Conservation (phyloP, 2,113 vertebrate genomes). For the Xenopus laevis region DNA sequence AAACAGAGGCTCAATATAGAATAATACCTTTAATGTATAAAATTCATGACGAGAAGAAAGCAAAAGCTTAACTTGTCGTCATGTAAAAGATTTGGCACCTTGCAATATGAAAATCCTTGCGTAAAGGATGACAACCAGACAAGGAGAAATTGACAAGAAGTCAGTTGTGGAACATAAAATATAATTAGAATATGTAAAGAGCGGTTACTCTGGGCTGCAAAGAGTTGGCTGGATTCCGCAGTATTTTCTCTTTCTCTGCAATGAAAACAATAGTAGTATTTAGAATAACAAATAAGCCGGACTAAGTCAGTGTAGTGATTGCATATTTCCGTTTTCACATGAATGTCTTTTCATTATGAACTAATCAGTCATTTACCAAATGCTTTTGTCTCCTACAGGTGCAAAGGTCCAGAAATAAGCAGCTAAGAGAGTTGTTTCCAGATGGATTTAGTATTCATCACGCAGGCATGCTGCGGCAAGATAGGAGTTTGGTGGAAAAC, state of each 20-base stretch:
- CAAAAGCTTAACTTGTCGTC: background rate
- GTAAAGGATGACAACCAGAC: background rate
- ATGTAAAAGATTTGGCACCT: background rate
- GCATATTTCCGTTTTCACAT: conserved; percentile 38
- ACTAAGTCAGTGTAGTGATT: conserved; percentile 25
- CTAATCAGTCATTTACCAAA: conserved; percentile 44
- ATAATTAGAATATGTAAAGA: conserved; percentile 8
- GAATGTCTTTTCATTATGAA: conserved; percentile 40
- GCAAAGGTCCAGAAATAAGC: conserved; percentile 93
- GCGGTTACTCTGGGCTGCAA: background rate
- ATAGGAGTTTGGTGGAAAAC: conserved; percentile 89
- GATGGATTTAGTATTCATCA: conserved; percentile 97
- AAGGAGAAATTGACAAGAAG: conserved; percentile 5
- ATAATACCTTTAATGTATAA: background rate
- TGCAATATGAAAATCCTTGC: background rate
- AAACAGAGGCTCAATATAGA: no score
- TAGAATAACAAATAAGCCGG: conserved; percentile 36
- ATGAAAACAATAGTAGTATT: conserved; percentile 32
- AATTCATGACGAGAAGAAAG: background rate
- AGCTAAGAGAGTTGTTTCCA: conserved; percentile 92
- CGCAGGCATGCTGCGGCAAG: conserved; percentile 90
- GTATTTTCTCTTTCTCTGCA: conserved; percentile 24
- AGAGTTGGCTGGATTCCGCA: conserved; percentile 11
- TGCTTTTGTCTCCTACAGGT: conserved; percentile 66
- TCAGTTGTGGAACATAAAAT: conserved; percentile 20